Evolutionary conservation across 2,797 vertebrate species (phyloP).

Genomic region (Muscicapa comitata): DNA sequence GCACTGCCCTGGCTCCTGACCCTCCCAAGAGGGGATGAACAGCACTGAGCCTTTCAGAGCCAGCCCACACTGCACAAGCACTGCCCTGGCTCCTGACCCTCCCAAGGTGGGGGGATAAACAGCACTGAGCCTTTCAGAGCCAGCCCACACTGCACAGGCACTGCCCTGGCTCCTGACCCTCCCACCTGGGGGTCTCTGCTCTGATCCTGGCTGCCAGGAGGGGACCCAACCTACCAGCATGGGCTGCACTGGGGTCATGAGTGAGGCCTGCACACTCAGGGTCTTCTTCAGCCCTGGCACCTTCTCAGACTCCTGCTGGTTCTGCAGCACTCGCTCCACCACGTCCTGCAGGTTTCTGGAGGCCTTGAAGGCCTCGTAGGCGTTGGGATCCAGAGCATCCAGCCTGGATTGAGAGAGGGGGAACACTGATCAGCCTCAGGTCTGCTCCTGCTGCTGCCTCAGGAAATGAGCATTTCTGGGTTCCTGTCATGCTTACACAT

Average conservation of each 20-base stretch:
- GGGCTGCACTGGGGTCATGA: constrained; percentile 97
- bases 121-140: background rate
- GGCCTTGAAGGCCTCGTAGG: constrained; percentile 97
- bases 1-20: background rate
- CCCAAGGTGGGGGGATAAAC: background rate
- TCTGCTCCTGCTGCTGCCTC: background rate
- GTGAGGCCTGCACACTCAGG: constrained; percentile 88
- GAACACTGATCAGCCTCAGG: background rate
- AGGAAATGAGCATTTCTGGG: accelerated
- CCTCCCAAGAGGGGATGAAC: background rate
- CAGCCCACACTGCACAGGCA: no score
- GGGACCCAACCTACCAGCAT: constrained; percentile 84
- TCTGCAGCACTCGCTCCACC: constrained; percentile 89
- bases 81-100: background rate
- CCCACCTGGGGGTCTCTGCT: background rate
- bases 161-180: background rate
- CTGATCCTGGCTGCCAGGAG: background rate
- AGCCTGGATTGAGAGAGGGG: constrained; percentile 70
- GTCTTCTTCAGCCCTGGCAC: constrained; percentile 82
- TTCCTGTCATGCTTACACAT: constrained; percentile 86
- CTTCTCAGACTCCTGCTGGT: constrained; percentile 86
- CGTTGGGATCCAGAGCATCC: constrained; percentile 95
- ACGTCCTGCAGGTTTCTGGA: constrained; percentile 94
- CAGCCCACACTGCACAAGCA: background rate
- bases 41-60: no score